Conservation (phyloP, 2,113 vertebrate genomes). For the Alexandromys fortis region DNA sequence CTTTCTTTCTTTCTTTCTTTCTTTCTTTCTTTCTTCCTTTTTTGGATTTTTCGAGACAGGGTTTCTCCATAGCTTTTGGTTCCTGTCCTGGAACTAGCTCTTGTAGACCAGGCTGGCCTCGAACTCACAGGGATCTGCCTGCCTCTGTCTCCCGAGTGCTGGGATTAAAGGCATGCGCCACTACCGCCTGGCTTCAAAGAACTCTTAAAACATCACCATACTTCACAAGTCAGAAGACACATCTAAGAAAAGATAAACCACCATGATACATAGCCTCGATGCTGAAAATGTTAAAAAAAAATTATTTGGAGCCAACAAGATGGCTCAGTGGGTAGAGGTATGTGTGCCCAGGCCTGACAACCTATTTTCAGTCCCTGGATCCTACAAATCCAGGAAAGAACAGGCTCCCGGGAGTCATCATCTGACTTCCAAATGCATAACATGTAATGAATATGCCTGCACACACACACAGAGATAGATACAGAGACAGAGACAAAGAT, state of each 20-base stretch:
- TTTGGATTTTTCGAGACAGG: too few species aligned
- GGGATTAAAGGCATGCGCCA: too few species aligned
- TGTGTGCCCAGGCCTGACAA: neutral
- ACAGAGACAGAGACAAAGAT: neutral
- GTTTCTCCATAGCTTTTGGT: too few species aligned
- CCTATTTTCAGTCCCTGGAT: neutral
- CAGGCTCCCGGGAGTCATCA: neutral
- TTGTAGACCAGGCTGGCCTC: too few species aligned
- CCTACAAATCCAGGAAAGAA: neutral
- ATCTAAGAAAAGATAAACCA: neutral
- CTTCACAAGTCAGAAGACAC: neutral
- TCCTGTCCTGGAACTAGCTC: too few species aligned
- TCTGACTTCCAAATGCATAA: neutral
- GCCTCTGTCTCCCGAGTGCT: too few species aligned
- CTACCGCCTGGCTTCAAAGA: neutral
- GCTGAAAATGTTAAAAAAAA: slow-evolving; percentile 2
- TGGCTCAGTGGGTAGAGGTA: neutral
- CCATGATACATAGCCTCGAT: neutral
- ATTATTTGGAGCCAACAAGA: neutral
- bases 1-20: too few species aligned
- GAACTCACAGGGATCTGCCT: too few species aligned
- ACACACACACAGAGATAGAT: too few species aligned
- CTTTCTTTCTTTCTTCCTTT: too few species aligned
- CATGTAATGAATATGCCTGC: neutral
- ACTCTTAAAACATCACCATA: neutral